Evolutionary conservation across 2,888 invertebrate genomes (phyloP).

Genomic region (Ormyrus nitidulus): DNA sequence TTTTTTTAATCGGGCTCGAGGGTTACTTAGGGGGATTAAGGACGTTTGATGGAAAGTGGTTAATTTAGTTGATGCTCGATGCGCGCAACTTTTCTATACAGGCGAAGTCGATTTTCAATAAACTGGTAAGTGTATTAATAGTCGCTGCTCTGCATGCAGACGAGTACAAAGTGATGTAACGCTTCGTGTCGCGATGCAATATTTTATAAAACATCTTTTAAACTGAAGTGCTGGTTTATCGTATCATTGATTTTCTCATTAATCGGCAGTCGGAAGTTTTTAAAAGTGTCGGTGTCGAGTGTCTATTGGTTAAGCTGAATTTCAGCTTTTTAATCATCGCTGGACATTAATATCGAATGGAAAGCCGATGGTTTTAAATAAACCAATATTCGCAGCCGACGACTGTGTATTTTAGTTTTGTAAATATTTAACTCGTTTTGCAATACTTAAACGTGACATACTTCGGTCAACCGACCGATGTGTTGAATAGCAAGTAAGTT

Average conservation of each 20-base stretch:
- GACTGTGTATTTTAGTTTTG: not conserved
- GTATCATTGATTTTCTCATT: too few relatives aligned
- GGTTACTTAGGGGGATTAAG: not conserved
- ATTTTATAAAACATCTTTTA: too few relatives aligned
- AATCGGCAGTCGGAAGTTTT: too few relatives aligned
- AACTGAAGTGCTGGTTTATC: too few relatives aligned
- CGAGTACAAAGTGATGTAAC: too few relatives aligned
- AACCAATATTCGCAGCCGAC: not conserved
- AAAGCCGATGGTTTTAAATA: not conserved
- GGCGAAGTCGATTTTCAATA: constrained; percentile 32
- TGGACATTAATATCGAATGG: too few relatives aligned
- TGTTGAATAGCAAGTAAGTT: not conserved
- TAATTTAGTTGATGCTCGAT: constrained; percentile 24
- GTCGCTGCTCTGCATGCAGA: not conserved
- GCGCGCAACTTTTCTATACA: constrained; percentile 9
- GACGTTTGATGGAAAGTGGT: not conserved
- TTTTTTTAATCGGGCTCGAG: not conserved
- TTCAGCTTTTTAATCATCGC: too few relatives aligned
- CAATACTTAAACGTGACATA: not conserved
- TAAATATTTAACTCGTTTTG: constrained; percentile 21
- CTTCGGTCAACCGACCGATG: not conserved
- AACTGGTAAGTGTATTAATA: constrained; percentile 38
- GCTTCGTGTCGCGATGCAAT: too few relatives aligned
- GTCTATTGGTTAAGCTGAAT: too few relatives aligned
- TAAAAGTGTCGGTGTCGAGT: too few relatives aligned